A percentile compares a stretch with the other conserved stretches of the same genome.
phyloP scores from a whole-genome alignment of 2,888 invertebrate species.

The Arctia plantaginis region DNA sequence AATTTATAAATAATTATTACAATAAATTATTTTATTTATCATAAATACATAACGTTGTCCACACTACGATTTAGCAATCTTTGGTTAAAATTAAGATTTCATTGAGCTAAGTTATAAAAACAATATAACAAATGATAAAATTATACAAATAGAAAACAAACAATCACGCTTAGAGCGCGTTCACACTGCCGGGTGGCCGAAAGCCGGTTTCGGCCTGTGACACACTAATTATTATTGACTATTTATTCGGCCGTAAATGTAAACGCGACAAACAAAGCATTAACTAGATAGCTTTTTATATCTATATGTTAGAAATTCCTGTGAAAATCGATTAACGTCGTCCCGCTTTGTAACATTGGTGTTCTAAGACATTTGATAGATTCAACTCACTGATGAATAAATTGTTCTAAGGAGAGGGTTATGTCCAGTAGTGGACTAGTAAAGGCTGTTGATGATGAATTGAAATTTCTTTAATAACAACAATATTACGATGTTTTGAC shows the following conservation, averaged over 20 bases:
- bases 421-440: too few relatives aligned
- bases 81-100: conserved; percentile 76
- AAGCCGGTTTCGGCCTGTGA: conserved; percentile 24
- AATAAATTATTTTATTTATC: conserved; percentile 63
- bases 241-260: conserved; percentile 29
- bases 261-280: conserved; percentile 45
- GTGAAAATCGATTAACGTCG: conserved; percentile 48
- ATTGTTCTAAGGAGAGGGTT: too few relatives aligned
- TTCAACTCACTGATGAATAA: conserved; percentile 13
- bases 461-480: background rate
- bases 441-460: too few relatives aligned
- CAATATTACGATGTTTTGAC: background rate
- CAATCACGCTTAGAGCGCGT: conserved; percentile 61
- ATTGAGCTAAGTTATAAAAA: conserved; percentile 61
- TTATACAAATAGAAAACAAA: conserved; percentile 61
- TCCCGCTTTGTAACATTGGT: conserved; percentile 14
- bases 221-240: conserved; percentile 47
- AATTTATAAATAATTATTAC: conserved; percentile 58
- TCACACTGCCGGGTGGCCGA: conserved; percentile 39
- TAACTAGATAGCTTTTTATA: conserved; percentile 39
- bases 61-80: conserved; percentile 68
- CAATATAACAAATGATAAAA: conserved; percentile 69
- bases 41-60: conserved; percentile 62
- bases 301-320: conserved; percentile 44
- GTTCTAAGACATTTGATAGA: conserved; percentile 20